Evolutionary conservation across 2,797 vertebrate genomes (phyloP), one percentile per base, ranked within the genome.

Genomic region (Euthynnus affinis): DNA sequence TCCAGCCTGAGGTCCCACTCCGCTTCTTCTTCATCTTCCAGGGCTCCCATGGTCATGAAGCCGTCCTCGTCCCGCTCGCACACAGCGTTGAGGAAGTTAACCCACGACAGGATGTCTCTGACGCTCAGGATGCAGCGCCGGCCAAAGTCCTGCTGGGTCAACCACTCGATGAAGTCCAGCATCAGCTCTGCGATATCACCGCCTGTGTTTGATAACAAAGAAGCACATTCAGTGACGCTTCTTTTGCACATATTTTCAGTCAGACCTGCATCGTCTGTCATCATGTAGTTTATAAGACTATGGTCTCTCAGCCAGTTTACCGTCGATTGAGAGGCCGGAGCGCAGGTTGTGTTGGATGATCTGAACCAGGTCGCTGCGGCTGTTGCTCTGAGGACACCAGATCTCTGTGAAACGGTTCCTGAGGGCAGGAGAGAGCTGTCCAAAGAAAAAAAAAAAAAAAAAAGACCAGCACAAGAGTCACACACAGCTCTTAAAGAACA

Each of bases 391-490:
- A 10, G 98, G 97, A 84, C 98, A 99, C 98, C 98, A 99, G 92
- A 99, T 96, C 93, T 99, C 98, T 2, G 98, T 99, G 90, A 99
- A 99, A 42, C 98, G 95, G 90, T 99, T 99, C 87, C 98, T 95
- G 75, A 99, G 93, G 0, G 98, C 98, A 63, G 98, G 98, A 52
- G 98, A 99, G 8, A 99, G 96, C 98, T 99, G 90, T 18, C 25
- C n/a, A 77, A 22, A 66, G 29, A n/a, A n/a, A n/a, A n/a, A n/a
- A n/a, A n/a, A n/a, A n/a, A n/a, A n/a, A n/a, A n/a, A n/a, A 70
- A 71, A 18, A 84, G 0, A 81, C 2, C 17, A 3, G 9, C 9
- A 70, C 8, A 60, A 13, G 17, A 9, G 71, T 87, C 51, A 0
- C 14, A 25, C 14, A 14, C 1, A 37, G 17, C 0, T 60, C 46